Percentiles rank a stretch among this genome's conserved stretches.
Evolutionary conservation across 92 coral and sea anemone genomes (phyloP).

Genomic region (Zoanthus gigantus): DNA sequence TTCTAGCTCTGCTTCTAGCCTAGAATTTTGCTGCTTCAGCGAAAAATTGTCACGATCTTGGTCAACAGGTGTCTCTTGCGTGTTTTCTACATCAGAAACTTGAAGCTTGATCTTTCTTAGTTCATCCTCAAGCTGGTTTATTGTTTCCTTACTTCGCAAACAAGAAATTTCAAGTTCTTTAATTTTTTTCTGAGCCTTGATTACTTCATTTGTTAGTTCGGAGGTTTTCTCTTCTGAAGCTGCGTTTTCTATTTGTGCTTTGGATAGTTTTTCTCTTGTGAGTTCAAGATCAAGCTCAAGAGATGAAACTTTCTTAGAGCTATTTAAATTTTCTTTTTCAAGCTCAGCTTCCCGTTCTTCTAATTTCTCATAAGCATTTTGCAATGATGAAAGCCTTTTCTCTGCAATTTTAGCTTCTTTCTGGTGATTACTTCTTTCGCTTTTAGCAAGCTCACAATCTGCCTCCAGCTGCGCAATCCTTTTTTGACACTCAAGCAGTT

Average conservation of each 20-base stretch:
- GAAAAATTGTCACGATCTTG: constrained; percentile 51
- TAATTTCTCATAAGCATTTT: constrained; percentile 64
- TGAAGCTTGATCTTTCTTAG: constrained; percentile 56
- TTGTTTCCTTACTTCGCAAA: constrained; percentile 72
- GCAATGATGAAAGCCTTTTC: constrained; percentile 68
- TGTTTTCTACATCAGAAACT: constrained; percentile 42
- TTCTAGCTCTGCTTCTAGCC: constrained; percentile 70
- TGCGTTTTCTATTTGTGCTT: constrained; percentile 47
- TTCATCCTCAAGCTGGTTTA: constrained; percentile 68
- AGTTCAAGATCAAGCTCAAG: constrained; percentile 72
- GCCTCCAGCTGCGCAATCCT: constrained; percentile 75
- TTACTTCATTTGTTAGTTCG: constrained; percentile 66
- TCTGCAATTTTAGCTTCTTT: constrained; percentile 72
- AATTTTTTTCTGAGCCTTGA: constrained; percentile 70
- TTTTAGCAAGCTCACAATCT: constrained; percentile 71
- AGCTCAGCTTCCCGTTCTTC: constrained; percentile 74
- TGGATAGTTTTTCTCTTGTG: constrained; percentile 62
- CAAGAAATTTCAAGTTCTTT: constrained; percentile 73
- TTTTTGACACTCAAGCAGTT: constrained; percentile 59
- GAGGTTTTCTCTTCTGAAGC: constrained; percentile 65
- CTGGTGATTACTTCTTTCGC: constrained; percentile 68
- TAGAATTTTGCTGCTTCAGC: constrained; percentile 45
- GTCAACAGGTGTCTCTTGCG: constrained; percentile 35
- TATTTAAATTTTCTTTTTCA: constrained; percentile 71
- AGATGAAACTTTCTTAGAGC: constrained; percentile 72